Conservation (phyloP, 2,113 vertebrate species). For the Struthidea cinerea region DNA sequence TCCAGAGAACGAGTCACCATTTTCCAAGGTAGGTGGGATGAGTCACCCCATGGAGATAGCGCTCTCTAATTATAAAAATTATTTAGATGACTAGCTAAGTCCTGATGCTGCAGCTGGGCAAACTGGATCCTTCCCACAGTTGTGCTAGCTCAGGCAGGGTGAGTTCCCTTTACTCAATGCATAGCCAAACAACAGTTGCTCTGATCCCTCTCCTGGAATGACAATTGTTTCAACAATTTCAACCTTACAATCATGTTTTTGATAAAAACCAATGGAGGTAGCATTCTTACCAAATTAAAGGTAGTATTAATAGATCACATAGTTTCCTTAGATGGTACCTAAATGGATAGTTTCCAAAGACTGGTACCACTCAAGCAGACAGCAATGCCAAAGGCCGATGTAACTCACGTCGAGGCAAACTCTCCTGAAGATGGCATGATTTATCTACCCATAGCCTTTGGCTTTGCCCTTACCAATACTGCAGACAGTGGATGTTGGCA, state of each 20-base stretch:
- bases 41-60: background rate
- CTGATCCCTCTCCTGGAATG: background rate
- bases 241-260: background rate
- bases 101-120: background rate
- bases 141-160: background rate
- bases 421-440: background rate
- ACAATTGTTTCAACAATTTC: background rate
- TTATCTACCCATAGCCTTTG: background rate
- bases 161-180: background rate
- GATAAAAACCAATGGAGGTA: background rate
- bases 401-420: background rate
- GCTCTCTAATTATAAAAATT: background rate
- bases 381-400: background rate
- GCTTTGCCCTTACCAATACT: background rate
- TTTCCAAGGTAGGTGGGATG: conserved; percentile 17
- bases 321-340: background rate
- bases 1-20: background rate
- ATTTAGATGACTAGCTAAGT: background rate
- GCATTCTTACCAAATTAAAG: background rate
- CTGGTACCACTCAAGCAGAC: background rate
- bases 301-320: background rate
- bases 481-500: background rate
- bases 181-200: background rate
- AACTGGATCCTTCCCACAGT: background rate
- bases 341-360: background rate